A percentile compares a stretch with the other conserved stretches of the same genome.
Evolutionary conservation across 2,888 invertebrate genomes (phyloP).

Genomic region (Catocala fraxini): DNA sequence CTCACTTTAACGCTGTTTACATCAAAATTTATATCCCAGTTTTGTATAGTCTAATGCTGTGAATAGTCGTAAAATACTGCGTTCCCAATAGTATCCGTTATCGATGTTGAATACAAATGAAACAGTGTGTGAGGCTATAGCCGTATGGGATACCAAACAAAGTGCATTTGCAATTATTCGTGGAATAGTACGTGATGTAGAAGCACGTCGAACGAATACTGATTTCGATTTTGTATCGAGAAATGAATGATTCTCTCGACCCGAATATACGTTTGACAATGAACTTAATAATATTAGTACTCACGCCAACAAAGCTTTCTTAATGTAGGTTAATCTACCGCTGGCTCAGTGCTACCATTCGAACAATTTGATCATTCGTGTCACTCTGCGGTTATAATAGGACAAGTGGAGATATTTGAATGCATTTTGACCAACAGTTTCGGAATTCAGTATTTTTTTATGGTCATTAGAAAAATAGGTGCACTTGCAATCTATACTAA

Average conservation of each 20-base stretch:
- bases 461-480: no score
- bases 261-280: constrained; percentile 10
- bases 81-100: constrained; percentile 40
- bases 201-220: constrained; percentile 34
- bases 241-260: constrained; percentile 23
- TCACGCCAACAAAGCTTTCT: constrained; percentile 1
- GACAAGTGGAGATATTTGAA: background rate
- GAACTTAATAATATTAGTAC: constrained; percentile 11
- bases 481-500: no score
- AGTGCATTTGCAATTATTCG: constrained; percentile 52
- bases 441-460: no score
- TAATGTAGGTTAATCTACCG: constrained; percentile 24
- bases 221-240: constrained; percentile 25
- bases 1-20: constrained; percentile 25
- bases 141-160: constrained; percentile 26
- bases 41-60: constrained; percentile 28
- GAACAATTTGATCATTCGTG: constrained; percentile 14
- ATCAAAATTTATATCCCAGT: constrained; percentile 38
- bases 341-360: background rate
- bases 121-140: constrained; percentile 37
- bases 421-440: no score
- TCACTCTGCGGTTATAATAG: constrained; percentile 12
- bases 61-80: constrained; percentile 42
- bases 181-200: constrained; percentile 48
- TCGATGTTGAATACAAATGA: constrained; percentile 58